phyloP scores from a whole-genome alignment of 1,140 invertebrate genomes.

The Ips nitidus region DNA sequence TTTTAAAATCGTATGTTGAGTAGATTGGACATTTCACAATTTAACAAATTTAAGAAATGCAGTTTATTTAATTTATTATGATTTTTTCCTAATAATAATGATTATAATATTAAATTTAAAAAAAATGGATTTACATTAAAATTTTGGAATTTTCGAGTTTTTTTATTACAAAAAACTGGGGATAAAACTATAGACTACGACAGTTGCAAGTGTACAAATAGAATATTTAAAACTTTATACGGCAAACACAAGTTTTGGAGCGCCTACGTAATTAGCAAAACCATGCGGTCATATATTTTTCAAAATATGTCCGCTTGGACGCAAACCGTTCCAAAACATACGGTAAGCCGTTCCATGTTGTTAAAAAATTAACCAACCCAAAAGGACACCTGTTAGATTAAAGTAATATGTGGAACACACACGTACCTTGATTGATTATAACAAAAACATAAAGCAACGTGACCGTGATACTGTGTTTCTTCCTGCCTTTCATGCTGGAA shows the following conservation, averaged over 20 bases:
- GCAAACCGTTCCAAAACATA: conserved; percentile 12
- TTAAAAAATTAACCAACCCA: conserved; percentile 22
- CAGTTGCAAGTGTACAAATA: not conserved
- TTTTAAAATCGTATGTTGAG: no score
- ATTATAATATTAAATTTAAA: no score
- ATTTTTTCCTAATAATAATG: no score
- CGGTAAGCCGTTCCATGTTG: conserved; percentile 23
- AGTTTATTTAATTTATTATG: no score
- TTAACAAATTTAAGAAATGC: no score
- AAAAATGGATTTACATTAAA: no score
- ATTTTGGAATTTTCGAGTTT: no score
- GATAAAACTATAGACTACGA: not conserved
- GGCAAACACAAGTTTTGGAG: conserved; percentile 18
- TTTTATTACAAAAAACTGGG: no score
- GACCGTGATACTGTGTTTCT: conserved; percentile 23
- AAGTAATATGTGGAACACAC: conserved; percentile 4
- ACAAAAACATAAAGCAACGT: conserved; percentile 31
- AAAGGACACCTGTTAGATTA: conserved; percentile 28
- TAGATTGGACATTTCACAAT: no score
- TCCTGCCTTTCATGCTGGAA: conserved; percentile 17
- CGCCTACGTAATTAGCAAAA: conserved; percentile 1
- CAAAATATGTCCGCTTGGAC: not conserved
- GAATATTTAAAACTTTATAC: conserved; percentile 16
- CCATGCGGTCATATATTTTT: conserved; percentile 1
- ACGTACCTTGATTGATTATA: conserved; percentile 30